Percentiles rank a stretch among this genome's conserved stretches.
Evolutionary conservation across 2,113 vertebrate genomes (phyloP).

Genomic region (Cryptoleucopteryx plumbea): DNA sequence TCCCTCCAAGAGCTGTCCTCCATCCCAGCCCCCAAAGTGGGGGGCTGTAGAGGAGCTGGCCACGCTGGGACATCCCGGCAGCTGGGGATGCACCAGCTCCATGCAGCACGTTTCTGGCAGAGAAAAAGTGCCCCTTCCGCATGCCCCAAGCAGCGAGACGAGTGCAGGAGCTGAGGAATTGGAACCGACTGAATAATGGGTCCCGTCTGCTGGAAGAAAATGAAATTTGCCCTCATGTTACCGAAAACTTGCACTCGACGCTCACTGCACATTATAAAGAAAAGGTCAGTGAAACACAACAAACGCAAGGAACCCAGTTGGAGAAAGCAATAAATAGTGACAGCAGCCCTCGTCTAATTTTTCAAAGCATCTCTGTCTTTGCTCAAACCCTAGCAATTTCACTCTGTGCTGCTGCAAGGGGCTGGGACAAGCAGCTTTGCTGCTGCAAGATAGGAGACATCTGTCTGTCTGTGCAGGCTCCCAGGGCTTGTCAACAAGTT

Average conservation of each 20-base stretch:
- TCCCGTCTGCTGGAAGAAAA: slow-evolving; percentile 64
- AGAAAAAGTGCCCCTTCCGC: background rate
- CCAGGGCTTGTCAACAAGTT: background rate
- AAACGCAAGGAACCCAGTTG: slow-evolving; percentile 30
- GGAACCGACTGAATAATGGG: slow-evolving; percentile 47
- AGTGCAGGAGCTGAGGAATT: slow-evolving; percentile 34
- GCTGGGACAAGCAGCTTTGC: background rate
- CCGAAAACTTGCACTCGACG: slow-evolving; percentile 31
- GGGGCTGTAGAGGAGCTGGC: background rate
- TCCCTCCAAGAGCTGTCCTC: background rate
- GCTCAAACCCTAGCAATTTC: background rate
- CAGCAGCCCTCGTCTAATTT: slow-evolving; percentile 26
- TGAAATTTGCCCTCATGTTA: slow-evolving; percentile 68
- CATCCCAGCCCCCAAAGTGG: background rate
- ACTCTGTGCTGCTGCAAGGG: background rate
- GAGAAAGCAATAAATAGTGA: slow-evolving; percentile 54
- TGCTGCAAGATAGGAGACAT: background rate
- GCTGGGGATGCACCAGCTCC: background rate
- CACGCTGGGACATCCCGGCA: rapidly evolving
- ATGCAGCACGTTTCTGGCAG: rapidly evolving
- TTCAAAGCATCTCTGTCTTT: slow-evolving; percentile 5
- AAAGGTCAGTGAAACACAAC: slow-evolving; percentile 67
- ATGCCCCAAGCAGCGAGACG: background rate
- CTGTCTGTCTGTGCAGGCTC: background rate
- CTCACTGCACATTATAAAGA: slow-evolving; percentile 59